Percentiles rank a stretch among this genome's conserved stretches.
Conservation (phyloP, 2,797 vertebrate species). For the Myioborus melanocephalus region DNA sequence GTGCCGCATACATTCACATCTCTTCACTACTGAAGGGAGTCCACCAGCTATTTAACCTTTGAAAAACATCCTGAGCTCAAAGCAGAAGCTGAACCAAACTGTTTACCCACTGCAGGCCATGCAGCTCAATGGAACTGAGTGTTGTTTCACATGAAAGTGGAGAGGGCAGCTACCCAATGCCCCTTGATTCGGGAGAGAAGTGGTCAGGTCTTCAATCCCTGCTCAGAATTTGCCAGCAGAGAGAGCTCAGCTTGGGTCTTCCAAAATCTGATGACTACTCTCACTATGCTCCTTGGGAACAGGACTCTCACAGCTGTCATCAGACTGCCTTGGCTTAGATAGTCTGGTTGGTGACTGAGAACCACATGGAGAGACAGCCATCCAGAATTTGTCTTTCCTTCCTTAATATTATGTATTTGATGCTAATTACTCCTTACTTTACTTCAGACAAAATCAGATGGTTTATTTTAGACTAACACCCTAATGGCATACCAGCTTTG, state of each 20-base stretch:
- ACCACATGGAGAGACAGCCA: background rate
- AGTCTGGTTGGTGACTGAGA: background rate
- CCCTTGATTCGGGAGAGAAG: background rate
- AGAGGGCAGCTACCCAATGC: background rate
- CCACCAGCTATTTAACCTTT: background rate
- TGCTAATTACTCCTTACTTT: background rate
- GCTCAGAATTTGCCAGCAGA: background rate
- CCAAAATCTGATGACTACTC: background rate
- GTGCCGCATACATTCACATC: background rate
- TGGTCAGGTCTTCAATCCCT: background rate
- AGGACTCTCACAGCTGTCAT: background rate
- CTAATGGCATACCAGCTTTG: background rate
- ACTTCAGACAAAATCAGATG: background rate
- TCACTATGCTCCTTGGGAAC: background rate
- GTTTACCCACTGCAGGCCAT: background rate
- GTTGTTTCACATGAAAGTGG: background rate
- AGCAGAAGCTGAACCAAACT: background rate
- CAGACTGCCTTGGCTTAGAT: background rate
- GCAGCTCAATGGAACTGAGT: accelerated
- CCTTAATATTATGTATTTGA: background rate
- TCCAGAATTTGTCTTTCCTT: background rate
- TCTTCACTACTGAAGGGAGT: background rate
- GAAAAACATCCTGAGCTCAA: background rate
- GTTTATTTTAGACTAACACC: background rate
- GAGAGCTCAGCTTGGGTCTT: background rate